Conservation (phyloP, 1,140 invertebrate genomes). For the Acyrthosiphon pisum region DNA sequence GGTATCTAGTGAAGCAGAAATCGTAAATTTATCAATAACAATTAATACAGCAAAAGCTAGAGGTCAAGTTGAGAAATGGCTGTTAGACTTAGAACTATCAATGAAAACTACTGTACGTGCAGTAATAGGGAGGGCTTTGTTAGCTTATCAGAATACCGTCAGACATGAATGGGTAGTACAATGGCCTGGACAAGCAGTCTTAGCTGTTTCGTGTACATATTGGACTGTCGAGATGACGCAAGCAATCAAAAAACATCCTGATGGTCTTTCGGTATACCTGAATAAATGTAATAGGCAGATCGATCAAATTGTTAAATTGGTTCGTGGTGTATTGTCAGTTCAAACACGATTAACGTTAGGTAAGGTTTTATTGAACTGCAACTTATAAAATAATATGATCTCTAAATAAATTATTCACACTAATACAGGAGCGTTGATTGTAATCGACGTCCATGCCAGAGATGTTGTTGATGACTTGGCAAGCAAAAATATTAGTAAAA, state of each 20-base stretch:
- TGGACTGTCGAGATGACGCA: conserved; percentile 87
- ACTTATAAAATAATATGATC: neutral
- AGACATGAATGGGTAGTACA: conserved; percentile 81
- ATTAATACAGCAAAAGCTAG: conserved; percentile 87
- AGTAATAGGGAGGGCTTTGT: conserved; percentile 65
- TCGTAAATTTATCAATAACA: conserved; percentile 77
- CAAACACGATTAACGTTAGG: conserved; percentile 91
- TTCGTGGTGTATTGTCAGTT: conserved; percentile 82
- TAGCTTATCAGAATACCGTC: conserved; percentile 72
- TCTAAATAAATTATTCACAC: neutral
- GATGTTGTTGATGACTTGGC: conserved; percentile 82
- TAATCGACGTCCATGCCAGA: conserved; percentile 90
- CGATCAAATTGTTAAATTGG: conserved; percentile 85
- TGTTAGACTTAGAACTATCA: conserved; percentile 84
- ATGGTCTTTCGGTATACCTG: conserved; percentile 68
- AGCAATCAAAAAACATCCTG: conserved; percentile 69
- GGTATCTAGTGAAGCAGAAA: conserved; percentile 88
- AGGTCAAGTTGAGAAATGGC: conserved; percentile 97
- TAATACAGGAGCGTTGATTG: conserved; percentile 80
- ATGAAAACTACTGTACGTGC: conserved; percentile 88
- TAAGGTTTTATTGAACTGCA: conserved; percentile 63
- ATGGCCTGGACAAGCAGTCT: conserved; percentile 89
- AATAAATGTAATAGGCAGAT: conserved; percentile 72
- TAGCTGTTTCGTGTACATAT: conserved; percentile 85
- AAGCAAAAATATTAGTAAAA: conserved; percentile 70